These are phyloP conservation scores for Cynocephalus volans DNA, from an alignment of 2,113 vertebrate species.

Conservation along the genomic window DNA sequence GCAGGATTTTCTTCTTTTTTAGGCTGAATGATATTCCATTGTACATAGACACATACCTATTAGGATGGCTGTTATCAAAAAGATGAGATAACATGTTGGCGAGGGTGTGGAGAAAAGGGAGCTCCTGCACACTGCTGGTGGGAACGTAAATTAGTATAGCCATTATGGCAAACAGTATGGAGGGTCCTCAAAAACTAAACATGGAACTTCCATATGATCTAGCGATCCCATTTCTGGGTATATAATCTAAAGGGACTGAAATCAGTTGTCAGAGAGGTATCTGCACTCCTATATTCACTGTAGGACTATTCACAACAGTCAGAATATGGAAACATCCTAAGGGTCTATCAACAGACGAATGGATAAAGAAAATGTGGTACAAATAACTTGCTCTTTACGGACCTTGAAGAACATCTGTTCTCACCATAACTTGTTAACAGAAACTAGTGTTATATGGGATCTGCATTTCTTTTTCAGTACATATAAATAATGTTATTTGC, in stretches of 20 bases:
- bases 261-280: neutral
- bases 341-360: neutral
- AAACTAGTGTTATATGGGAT: neutral
- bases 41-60: neutral
- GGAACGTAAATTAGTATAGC: no score
- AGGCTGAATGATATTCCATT: neutral
- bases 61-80: neutral
- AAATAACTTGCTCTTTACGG: neutral
- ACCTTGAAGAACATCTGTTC: neutral
- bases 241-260: neutral
- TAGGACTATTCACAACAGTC: neutral
- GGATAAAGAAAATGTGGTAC: neutral
- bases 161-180: neutral
- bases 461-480: neutral
- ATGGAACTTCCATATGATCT: neutral
- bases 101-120: neutral
- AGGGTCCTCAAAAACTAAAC: neutral
- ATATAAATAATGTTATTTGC: neutral
- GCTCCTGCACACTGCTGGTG: neutral
- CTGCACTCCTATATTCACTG: no score
- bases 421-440: conserved; percentile 19
- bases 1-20: neutral
- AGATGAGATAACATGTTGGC: neutral
- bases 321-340: neutral
- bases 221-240: neutral